Evolutionary conservation across 2,888 invertebrate species (phyloP).

Genomic region (Spilosoma lubricipeda): DNA sequence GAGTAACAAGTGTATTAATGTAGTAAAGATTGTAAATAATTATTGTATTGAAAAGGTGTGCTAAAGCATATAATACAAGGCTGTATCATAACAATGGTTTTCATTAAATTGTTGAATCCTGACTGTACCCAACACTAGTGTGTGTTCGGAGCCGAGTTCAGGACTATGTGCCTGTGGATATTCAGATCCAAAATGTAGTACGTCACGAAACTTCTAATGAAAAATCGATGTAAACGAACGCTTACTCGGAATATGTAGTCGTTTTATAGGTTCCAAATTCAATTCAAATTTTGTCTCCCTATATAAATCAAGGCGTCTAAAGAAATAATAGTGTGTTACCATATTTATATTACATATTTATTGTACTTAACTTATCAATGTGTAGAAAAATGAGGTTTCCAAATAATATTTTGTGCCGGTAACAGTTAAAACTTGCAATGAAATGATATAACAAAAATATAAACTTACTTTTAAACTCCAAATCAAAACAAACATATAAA

Average conservation of each 20-base stretch:
- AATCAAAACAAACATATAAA: constrained; percentile 49
- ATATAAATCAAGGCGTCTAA: constrained; percentile 21
- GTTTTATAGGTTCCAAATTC: neutral
- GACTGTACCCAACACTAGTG: no score
- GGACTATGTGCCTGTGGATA: neutral
- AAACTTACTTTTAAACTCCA: constrained; percentile 44
- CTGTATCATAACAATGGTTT: no score
- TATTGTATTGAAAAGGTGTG: no score
- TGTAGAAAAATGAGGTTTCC: constrained; percentile 42
- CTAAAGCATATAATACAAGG: no score
- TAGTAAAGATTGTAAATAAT: no score
- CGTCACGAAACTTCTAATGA: constrained; percentile 5
- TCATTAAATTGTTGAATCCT: no score
- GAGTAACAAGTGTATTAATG: no score
- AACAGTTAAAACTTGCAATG: constrained; percentile 41
- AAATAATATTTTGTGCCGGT: constrained; percentile 41
- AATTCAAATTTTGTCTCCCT: constrained; percentile 2
- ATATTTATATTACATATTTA: constrained; percentile 50
- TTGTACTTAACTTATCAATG: constrained; percentile 56
- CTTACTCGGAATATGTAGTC: neutral
- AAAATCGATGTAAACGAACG: neutral
- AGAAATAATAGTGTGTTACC: constrained; percentile 37
- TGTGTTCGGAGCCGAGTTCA: neutral
- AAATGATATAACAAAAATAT: constrained; percentile 41
- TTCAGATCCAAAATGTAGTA: neutral